Conservation (phyloP, 2,113 vertebrate species). For the Chloebia gouldiae region DNA sequence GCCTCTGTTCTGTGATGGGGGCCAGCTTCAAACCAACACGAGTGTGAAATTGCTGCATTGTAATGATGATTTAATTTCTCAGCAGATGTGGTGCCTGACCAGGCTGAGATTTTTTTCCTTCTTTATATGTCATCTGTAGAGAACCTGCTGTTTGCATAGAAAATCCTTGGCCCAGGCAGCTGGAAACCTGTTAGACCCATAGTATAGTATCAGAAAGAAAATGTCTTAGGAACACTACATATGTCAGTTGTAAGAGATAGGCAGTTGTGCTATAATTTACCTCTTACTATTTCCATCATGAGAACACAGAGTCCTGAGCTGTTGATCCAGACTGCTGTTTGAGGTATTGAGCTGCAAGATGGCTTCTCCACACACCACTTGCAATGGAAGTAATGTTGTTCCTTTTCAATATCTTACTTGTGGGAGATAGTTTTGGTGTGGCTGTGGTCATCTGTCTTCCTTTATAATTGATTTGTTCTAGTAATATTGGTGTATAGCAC, state of each 20-base stretch:
- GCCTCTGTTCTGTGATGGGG: background rate
- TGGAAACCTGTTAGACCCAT: background rate
- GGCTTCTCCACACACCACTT: constrained; percentile 19
- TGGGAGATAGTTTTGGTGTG: constrained; percentile 6
- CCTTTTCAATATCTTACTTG: background rate
- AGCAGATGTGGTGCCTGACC: background rate
- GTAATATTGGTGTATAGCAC: background rate
- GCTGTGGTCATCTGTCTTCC: constrained; percentile 29
- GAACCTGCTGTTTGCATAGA: background rate
- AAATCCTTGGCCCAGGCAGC: background rate
- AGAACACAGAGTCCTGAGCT: background rate
- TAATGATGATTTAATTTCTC: background rate
- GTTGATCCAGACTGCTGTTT: background rate
- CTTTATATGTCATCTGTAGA: background rate
- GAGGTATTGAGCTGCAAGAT: background rate
- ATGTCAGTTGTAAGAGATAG: background rate
- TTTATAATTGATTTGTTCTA: constrained; percentile 42
- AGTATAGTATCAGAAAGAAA: background rate
- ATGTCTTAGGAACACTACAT: background rate
- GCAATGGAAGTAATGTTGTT: background rate
- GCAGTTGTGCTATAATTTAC: background rate
- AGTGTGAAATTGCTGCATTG: background rate
- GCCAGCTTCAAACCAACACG: background rate
- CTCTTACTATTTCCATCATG: background rate
- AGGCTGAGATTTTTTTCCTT: background rate